These are phyloP conservation scores for Petrocephalus microphthalmus DNA, from an alignment of 2,113 vertebrate species.

Conservation along the genomic window DNA sequence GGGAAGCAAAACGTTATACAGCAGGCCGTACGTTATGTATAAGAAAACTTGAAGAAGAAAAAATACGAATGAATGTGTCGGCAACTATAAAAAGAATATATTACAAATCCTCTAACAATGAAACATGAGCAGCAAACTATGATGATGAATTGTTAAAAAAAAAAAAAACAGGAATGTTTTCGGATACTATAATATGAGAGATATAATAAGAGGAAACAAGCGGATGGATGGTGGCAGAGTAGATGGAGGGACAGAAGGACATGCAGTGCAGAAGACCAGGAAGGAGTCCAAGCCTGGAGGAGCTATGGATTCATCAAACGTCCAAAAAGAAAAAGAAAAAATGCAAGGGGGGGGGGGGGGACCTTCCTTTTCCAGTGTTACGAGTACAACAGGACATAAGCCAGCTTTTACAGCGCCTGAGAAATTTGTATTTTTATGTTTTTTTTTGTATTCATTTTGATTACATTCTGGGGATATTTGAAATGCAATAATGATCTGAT, in stretches of 20 bases:
- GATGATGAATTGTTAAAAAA: neutral
- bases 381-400: constrained; percentile 29
- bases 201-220: neutral
- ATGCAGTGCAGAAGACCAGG: constrained; percentile 48
- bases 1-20: constrained; percentile 23
- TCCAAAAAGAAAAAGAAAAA: neutral
- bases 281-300: constrained; percentile 40
- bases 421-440: constrained; percentile 28
- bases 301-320: constrained; percentile 32
- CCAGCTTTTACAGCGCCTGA: constrained; percentile 52
- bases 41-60: neutral
- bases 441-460: constrained; percentile 24
- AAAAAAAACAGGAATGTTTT: constrained; percentile 13
- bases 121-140: neutral
- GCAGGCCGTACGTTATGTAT: neutral
- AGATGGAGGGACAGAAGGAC: constrained; percentile 27
- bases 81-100: constrained; percentile 7
- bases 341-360: neutral
- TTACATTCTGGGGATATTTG: constrained; percentile 54
- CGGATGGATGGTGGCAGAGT: neutral
- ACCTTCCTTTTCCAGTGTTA: constrained; percentile 22
- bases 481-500: constrained; percentile 35
- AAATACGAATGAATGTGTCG: neutral
- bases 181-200: neutral
- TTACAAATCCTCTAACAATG: constrained; percentile 9